Evolutionary conservation across 2,888 invertebrate genomes (phyloP).

Genomic region (Caenorhabditis uteleia): DNA sequence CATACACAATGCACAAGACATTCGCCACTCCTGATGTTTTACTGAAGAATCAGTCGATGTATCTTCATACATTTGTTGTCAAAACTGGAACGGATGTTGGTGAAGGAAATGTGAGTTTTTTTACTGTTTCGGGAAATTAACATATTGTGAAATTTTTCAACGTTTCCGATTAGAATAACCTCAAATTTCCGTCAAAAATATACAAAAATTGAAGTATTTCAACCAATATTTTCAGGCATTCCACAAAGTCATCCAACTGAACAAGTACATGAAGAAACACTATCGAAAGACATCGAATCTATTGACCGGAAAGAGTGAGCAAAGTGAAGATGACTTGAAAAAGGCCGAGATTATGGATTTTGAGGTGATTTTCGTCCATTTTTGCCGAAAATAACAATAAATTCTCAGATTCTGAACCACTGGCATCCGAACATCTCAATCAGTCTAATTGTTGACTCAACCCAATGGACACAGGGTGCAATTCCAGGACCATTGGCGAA

Average conservation of each 20-base stretch:
- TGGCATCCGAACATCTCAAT: slow-evolving; percentile 99
- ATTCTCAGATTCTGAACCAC: slow-evolving; percentile 90
- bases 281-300: slow-evolving; percentile 89
- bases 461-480: slow-evolving; percentile 81
- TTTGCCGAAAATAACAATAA: slow-evolving; percentile 70
- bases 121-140: background rate
- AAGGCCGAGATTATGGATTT: slow-evolving; percentile 72
- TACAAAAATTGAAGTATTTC: background rate
- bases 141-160: background rate
- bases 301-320: slow-evolving; percentile 79
- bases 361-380: slow-evolving; percentile 21
- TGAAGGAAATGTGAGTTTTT: background rate
- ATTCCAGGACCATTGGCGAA: slow-evolving; percentile 51
- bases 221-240: slow-evolving; percentile 31
- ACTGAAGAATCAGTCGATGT: slow-evolving; percentile 88
- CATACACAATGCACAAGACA: slow-evolving; percentile 65
- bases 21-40: slow-evolving; percentile 66
- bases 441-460: slow-evolving; percentile 92
- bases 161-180: background rate
- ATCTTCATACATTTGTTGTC: slow-evolving; percentile 83
- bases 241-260: slow-evolving; percentile 43
- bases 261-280: slow-evolving; percentile 81
- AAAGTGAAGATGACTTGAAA: slow-evolving; percentile 70
- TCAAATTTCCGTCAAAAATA: background rate
- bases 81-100: slow-evolving; percentile 74